Base-by-base conservation (phyloP, 2,797 vertebrate genomes). In the Coccyzus lansbergi region DNA sequence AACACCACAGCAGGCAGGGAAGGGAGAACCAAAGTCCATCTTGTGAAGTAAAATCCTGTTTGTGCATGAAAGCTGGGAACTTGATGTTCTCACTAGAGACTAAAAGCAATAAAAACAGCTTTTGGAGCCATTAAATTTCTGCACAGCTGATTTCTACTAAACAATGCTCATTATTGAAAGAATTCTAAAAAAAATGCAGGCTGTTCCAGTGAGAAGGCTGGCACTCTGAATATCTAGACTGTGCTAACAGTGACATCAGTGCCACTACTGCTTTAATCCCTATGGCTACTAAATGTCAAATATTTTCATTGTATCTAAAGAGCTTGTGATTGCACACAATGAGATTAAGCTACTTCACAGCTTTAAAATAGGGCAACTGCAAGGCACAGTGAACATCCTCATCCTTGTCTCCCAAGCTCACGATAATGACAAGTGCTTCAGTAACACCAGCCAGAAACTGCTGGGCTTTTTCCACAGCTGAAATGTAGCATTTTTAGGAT, bases 91-190 rank as follows among this genome's bases (percentile, higher is more conserved):
- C 83, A 62, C 95, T 90, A 82, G 90, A 93, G 88, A 95, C 94
- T 88, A 95, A 84, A 65, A 89, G 91, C 90, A 96, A 86, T 96
- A 96, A 96, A 95, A 97, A 95, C 95, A 96, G 95, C 96, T 97
- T 97, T 96, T 92, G 94, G 92, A 96, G 90, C 83, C 89, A 95
- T 96, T 97, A 96, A 96, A 97, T 97, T 97, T 97, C 91, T 90
- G 85, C 97, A 96, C 96, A 97, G 97, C 95, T 97, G 95, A 97
- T 96, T 95, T 95, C 91, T 92, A 81, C 92, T 48, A 76, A 97
- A 97, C 96, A 97, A 96, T 96, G 91, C 85, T 91, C 88, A 97
- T 97, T 97, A 97, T 92, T 96, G 96, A 97, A 96, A 93, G 96
- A 93, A 94, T 76, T 83, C 92, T 87, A 69, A 91, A 96, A 96